Conservation (phyloP, 2,888 invertebrate genomes). For the Rhamnusium bicolor region DNA sequence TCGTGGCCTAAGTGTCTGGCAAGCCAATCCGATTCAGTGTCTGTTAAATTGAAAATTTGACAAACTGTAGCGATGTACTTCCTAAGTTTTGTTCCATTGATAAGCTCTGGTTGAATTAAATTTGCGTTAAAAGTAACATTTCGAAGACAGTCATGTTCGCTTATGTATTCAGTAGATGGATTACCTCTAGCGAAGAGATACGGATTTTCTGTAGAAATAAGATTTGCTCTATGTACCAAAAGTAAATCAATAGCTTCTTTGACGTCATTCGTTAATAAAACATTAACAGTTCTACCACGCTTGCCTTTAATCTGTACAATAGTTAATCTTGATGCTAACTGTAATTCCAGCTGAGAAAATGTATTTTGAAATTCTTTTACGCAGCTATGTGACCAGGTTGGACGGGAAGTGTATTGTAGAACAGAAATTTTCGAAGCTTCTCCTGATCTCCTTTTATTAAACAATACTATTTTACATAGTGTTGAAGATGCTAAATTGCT, state of each 20-base stretch:
- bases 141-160: constrained; percentile 44
- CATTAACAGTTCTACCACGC: constrained; percentile 32
- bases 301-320: constrained; percentile 23
- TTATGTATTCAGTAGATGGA: constrained; percentile 26
- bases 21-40: constrained; percentile 56
- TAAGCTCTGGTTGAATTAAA: constrained; percentile 41
- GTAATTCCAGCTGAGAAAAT: constrained; percentile 32
- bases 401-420: constrained; percentile 32
- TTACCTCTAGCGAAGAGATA: constrained; percentile 43
- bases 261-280: constrained; percentile 31
- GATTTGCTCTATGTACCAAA: not conserved
- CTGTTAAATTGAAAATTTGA: constrained; percentile 54
- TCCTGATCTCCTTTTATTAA: constrained; percentile 44
- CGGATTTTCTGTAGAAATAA: constrained; percentile 38
- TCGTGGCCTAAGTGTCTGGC: constrained; percentile 57
- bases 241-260: constrained; percentile 20
- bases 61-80: constrained; percentile 58
- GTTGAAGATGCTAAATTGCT: constrained; percentile 5
- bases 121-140: constrained; percentile 35
- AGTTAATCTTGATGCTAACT: constrained; percentile 30
- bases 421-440: constrained; percentile 42
- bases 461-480: constrained; percentile 36
- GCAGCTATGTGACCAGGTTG: constrained; percentile 33
- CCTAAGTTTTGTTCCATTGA: constrained; percentile 54
- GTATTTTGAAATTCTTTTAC: constrained; percentile 27